Conservation (phyloP, 2,888 invertebrate species). For the Macrostomum cliftonense region DNA sequence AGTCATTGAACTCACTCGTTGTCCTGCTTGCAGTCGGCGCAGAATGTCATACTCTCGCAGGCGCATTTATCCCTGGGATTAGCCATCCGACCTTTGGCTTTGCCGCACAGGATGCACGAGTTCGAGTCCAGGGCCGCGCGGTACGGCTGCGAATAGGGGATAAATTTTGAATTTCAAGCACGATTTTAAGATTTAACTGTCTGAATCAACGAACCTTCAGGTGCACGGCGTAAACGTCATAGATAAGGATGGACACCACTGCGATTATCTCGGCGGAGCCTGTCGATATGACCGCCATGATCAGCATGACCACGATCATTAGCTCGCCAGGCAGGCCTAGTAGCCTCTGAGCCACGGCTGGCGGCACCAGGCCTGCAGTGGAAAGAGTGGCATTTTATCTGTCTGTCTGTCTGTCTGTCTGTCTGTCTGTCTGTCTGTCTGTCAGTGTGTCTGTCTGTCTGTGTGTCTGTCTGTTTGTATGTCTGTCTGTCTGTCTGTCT, state of each 20-base stretch:
- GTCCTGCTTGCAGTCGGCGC: constrained; percentile 13
- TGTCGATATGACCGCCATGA: constrained; percentile 29
- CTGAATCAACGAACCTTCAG: too few relatives aligned
- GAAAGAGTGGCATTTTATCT: too few relatives aligned
- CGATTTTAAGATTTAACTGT: too few relatives aligned
- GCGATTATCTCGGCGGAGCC: constrained; percentile 35
- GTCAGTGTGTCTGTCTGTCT: too few relatives aligned
- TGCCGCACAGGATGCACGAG: constrained; percentile 33
- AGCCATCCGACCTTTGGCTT: constrained; percentile 26
- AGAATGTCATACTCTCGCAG: constrained; percentile 14
- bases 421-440: too few relatives aligned
- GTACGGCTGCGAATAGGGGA: constrained; percentile 21
- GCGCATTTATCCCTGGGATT: constrained; percentile 19
- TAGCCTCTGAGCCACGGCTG: constrained; percentile 29
- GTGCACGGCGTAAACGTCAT: constrained; percentile 33
- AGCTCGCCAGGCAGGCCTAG: constrained; percentile 27
- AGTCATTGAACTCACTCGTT: too few relatives aligned
- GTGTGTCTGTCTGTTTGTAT: too few relatives aligned
- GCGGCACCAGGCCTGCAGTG: constrained; percentile 31
- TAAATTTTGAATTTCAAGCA: too few relatives aligned
- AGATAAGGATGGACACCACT: constrained; percentile 31
- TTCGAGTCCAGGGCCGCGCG: constrained; percentile 25
- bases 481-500: too few relatives aligned
- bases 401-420: too few relatives aligned
- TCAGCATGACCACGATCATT: constrained; percentile 25